phyloP scores from a whole-genome alignment of 2,888 invertebrate species.

The Netelia melanura region DNA sequence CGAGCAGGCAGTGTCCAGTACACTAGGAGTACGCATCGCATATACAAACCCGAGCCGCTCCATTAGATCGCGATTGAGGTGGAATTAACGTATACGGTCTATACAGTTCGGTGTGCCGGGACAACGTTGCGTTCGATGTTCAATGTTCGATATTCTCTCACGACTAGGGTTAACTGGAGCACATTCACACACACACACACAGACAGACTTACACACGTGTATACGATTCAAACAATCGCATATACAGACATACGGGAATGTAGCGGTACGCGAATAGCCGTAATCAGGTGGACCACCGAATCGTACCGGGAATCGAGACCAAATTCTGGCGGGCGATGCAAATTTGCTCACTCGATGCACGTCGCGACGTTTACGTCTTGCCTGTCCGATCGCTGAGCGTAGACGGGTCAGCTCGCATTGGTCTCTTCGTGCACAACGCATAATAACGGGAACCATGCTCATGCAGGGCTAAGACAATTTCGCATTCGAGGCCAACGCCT shows the following conservation, averaged over 20 bases:
- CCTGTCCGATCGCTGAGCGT: neutral
- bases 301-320: neutral
- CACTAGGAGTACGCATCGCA: constrained; percentile 22
- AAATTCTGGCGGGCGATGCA: constrained; percentile 34
- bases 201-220: neutral
- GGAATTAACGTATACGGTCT: constrained; percentile 44
- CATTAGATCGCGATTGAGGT: constrained; percentile 45
- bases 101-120: neutral
- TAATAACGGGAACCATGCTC: neutral
- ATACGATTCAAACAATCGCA: no score
- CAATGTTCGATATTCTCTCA: constrained; percentile 33
- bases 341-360: constrained; percentile 19
- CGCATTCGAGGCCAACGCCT: constrained; percentile 17
- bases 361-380: neutral
- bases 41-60: constrained; percentile 2
- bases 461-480: neutral
- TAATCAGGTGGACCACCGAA: no score
- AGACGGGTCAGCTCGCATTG: neutral
- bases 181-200: constrained; percentile 3
- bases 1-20: constrained; percentile 34
- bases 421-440: neutral
- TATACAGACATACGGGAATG: no score
- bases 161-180: neutral
- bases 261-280: no score
- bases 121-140: constrained; percentile 36